These are phyloP conservation scores for Mamestra brassicae DNA, from an alignment of 2,888 invertebrate species.

Conservation along the genomic window DNA sequence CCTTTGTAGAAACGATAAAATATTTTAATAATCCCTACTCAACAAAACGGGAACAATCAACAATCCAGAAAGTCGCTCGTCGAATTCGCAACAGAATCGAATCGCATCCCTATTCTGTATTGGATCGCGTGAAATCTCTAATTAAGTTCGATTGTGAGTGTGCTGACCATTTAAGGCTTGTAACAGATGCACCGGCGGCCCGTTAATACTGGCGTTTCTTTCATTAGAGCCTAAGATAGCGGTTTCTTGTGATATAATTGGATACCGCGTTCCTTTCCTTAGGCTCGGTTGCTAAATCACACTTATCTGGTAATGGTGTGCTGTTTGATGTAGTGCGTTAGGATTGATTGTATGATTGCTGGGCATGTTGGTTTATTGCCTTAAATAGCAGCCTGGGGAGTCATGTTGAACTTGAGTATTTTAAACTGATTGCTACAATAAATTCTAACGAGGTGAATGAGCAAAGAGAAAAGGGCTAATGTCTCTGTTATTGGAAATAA, in stretches of 20 bases:
- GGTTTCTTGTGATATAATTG: constrained; percentile 61
- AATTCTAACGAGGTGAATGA: constrained; percentile 7
- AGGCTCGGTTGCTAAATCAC: constrained; percentile 48
- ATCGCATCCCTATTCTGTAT: constrained; percentile 52
- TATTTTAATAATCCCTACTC: constrained; percentile 12
- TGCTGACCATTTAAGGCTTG: constrained; percentile 66
- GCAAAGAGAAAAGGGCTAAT: not conserved
- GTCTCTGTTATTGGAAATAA: not conserved
- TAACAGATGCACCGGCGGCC: constrained; percentile 62
- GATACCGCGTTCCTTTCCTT: constrained; percentile 34
- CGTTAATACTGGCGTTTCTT: constrained; percentile 62
- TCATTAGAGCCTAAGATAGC: constrained; percentile 56
- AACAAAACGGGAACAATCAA: constrained; percentile 4
- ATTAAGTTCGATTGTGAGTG: constrained; percentile 75
- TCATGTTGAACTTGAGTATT: not conserved
- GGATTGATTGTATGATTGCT: constrained; percentile 36
- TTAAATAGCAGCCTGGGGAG: constrained; percentile 1
- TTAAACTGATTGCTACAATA: constrained; percentile 9
- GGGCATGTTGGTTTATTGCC: constrained; percentile 31
- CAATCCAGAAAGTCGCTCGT: constrained; percentile 16
- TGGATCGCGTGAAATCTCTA: constrained; percentile 79
- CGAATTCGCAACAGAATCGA: constrained; percentile 42
- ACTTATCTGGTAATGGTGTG: constrained; percentile 53
- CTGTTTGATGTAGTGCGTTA: constrained; percentile 20
- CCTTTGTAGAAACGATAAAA: not conserved